phyloP scores from a whole-genome alignment of 2,888 invertebrate species.

The Sminthurinus aureus region DNA sequence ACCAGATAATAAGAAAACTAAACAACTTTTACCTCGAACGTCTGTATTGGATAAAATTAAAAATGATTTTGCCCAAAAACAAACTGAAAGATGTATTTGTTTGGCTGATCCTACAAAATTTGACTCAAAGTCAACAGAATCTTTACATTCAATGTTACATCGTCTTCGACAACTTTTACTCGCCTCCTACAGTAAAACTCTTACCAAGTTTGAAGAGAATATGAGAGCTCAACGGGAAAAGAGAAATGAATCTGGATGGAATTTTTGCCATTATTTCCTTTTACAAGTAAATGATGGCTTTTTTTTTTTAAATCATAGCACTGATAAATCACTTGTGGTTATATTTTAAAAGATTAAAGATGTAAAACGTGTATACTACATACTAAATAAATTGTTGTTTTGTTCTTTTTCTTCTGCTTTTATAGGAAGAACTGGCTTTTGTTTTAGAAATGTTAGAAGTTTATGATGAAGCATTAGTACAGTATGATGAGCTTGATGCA shows the following conservation, averaged over 20 bases:
- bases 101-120: slow-evolving; percentile 89
- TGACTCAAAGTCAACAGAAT: slow-evolving; percentile 88
- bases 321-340: too few relatives aligned
- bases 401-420: slow-evolving; percentile 58
- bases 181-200: slow-evolving; percentile 84
- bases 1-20: slow-evolving; percentile 88
- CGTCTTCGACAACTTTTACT: slow-evolving; percentile 84
- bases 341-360: too few relatives aligned
- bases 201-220: slow-evolving; percentile 86
- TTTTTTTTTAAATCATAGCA: slow-evolving; percentile 40
- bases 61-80: slow-evolving; percentile 90
- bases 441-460: slow-evolving; percentile 93
- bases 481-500: slow-evolving; percentile 96
- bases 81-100: slow-evolving; percentile 82
- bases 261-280: slow-evolving; percentile 92
- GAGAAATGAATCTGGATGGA: slow-evolving; percentile 90
- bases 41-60: slow-evolving; percentile 95
- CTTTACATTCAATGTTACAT: slow-evolving; percentile 85
- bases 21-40: slow-evolving; percentile 88
- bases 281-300: slow-evolving; percentile 73
- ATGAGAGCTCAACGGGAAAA: slow-evolving; percentile 89
- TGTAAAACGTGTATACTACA: too few relatives aligned
- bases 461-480: slow-evolving; percentile 92
- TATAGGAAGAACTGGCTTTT: slow-evolving; percentile 96
- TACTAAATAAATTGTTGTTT: too few relatives aligned